Conservation (phyloP, 2,797 vertebrate species). For the Hafferia zeledoni region DNA sequence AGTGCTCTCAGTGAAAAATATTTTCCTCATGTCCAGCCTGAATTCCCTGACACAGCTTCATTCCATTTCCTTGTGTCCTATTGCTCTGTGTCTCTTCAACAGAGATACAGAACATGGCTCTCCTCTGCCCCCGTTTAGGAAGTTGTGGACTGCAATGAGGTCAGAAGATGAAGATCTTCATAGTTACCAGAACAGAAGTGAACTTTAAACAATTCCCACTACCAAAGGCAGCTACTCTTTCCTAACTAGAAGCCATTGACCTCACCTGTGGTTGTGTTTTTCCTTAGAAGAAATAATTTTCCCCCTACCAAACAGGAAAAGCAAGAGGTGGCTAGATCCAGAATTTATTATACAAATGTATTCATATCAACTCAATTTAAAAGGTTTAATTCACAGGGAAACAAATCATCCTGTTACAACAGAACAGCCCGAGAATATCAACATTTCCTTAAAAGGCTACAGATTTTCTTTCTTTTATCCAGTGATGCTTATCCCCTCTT, state of each 20-base stretch:
- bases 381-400: not conserved
- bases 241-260: not conserved
- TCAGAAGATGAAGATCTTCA: not conserved
- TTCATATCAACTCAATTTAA: not conserved
- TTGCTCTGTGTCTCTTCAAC: not conserved
- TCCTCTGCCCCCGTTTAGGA: not conserved
- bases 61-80: not conserved
- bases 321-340: not conserved
- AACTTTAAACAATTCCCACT: not conserved
- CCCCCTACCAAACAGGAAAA: not conserved
- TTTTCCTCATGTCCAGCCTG: not conserved
- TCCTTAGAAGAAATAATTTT: not conserved
- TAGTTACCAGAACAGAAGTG: not conserved
- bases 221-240: not conserved
- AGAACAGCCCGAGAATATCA: not conserved
- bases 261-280: not conserved
- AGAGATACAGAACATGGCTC: not conserved
- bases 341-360: not conserved
- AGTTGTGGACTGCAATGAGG: fast-evolving
- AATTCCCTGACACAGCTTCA: not conserved
- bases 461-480: not conserved
- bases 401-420: not conserved
- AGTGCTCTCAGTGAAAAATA: not conserved
- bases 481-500: not conserved
- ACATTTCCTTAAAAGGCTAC: not conserved